Evolutionary conservation across 2,113 vertebrate species (phyloP).

Genomic region (Erpornis zantholeuca): DNA sequence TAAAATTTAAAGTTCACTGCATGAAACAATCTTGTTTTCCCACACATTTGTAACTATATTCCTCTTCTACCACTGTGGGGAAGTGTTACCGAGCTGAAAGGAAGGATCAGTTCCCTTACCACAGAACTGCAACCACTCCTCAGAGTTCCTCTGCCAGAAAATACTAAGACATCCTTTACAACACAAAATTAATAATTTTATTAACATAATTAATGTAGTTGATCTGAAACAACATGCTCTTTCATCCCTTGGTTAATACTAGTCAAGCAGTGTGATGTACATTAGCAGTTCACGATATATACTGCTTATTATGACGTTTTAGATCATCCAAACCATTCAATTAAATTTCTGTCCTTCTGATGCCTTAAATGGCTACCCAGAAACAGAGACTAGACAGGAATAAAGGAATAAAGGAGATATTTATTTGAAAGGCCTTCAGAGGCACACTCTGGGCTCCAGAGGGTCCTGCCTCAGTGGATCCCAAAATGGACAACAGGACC

Average conservation of each 20-base stretch:
- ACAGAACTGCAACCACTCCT: background rate
- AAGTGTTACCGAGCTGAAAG: background rate
- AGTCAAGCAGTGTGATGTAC: background rate
- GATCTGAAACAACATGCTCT: background rate
- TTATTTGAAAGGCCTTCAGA: no score
- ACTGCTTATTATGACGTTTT: background rate
- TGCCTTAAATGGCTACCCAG: no score
- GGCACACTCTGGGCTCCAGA: no score
- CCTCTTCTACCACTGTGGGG: background rate
- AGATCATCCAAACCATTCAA: background rate
- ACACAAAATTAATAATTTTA: background rate
- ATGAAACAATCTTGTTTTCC: background rate
- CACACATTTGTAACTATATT: background rate
- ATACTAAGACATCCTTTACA: background rate
- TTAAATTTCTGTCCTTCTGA: background rate
- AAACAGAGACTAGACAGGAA: no score
- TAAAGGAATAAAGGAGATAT: no score
- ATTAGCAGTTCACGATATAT: background rate
- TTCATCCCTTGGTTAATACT: background rate
- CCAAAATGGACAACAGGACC: no score
- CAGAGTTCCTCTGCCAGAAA: background rate
- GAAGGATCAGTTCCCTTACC: background rate
- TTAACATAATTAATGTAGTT: background rate
- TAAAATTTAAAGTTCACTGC: background rate
- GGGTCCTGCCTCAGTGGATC: no score